A percentile compares a stretch with the other conserved stretches of the same genome.
These are phyloP conservation scores for Ligdia adustata DNA, from an alignment of 2,888 invertebrate species.

Conservation along the genomic window DNA sequence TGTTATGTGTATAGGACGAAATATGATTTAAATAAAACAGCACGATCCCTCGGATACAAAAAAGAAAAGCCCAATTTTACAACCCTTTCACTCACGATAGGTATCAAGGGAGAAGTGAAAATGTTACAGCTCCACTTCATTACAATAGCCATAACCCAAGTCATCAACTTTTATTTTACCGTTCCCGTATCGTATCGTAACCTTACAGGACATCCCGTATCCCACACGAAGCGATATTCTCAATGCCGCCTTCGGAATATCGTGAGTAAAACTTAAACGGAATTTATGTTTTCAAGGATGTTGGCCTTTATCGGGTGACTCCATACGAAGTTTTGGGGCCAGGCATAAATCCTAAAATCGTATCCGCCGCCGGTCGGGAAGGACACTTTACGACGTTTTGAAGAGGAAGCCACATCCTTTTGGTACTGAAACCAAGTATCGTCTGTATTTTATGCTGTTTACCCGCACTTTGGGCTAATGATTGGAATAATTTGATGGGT, in stretches of 20 bases:
- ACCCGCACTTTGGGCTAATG: slow-evolving; percentile 32
- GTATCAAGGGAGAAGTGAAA: slow-evolving; percentile 18
- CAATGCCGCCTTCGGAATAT: slow-evolving; percentile 28
- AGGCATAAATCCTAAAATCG: slow-evolving; percentile 58
- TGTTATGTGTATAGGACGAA: too few relatives aligned
- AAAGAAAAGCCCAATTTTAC: slow-evolving; percentile 8
- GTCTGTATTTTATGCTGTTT: slow-evolving; percentile 37
- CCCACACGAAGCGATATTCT: slow-evolving; percentile 16
- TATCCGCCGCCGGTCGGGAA: slow-evolving; percentile 46
- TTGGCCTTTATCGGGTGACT: slow-evolving; percentile 51
- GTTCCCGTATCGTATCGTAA: slow-evolving; percentile 28
- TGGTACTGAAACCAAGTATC: slow-evolving; percentile 30
- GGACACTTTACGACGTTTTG: slow-evolving; percentile 54
- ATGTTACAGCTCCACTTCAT: slow-evolving; percentile 26
- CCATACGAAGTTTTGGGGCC: slow-evolving; percentile 53
- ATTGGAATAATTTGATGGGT: slow-evolving; percentile 30
- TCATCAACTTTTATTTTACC: slow-evolving; percentile 32
- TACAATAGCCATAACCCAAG: slow-evolving; percentile 26
- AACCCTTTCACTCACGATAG: slow-evolving; percentile 11
- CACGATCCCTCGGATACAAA: neutral
- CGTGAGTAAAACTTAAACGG: slow-evolving; percentile 39
- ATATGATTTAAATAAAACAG: too few relatives aligned
- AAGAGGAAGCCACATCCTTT: slow-evolving; percentile 45
- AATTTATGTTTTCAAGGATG: slow-evolving; percentile 51
- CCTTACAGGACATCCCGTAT: slow-evolving; percentile 26